Evolutionary conservation across 92 coral and sea anemone genomes (phyloP).

Genomic region (Porites divaricata): DNA sequence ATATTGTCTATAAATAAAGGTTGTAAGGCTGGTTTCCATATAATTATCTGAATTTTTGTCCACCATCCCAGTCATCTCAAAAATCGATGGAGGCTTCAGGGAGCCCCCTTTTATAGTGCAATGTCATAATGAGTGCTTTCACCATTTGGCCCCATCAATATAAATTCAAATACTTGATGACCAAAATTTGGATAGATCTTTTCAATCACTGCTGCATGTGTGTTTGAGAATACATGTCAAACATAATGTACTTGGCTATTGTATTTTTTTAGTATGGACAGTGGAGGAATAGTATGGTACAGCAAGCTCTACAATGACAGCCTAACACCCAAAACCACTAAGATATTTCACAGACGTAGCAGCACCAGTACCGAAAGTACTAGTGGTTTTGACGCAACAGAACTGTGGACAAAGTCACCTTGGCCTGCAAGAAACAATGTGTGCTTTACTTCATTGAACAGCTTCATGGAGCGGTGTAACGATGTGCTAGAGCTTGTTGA

Average conservation of each 20-base stretch:
- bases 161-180: no score
- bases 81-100: no score
- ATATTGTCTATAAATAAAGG: no score
- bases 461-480: constrained; percentile 98
- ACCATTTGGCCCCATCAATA: no score
- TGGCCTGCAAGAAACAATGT: constrained; percentile 97
- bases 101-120: no score
- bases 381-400: constrained; percentile 60
- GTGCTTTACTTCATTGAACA: constrained; percentile 84
- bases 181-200: no score
- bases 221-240: not conserved
- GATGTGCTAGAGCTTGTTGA: constrained; percentile 98
- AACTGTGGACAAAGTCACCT: constrained; percentile 95
- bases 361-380: constrained; percentile 63
- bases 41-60: no score
- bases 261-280: constrained; percentile 72
- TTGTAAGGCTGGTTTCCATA: no score
- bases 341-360: constrained; percentile 67
- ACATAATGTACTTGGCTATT: not conserved
- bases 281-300: constrained; percentile 89
- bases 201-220: no score
- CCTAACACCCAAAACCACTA: constrained; percentile 82
- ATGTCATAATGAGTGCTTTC: no score
- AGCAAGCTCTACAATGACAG: constrained; percentile 89
- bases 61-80: no score